phyloP scores from a whole-genome alignment of 2,113 vertebrate species.

The Thalassoma bifasciatum region DNA sequence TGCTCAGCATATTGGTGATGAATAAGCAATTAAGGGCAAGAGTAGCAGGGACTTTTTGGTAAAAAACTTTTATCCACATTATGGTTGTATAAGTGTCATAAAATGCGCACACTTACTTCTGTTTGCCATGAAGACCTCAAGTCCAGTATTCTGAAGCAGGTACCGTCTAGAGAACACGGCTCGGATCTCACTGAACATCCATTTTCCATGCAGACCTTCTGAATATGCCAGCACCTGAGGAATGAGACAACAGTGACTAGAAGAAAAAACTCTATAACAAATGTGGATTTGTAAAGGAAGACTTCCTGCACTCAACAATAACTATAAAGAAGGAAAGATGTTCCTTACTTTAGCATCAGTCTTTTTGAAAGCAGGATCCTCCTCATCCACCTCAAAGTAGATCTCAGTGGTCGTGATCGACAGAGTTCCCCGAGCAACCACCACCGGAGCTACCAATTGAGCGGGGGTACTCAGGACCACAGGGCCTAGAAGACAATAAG shows the following conservation, averaged over 20 bases:
- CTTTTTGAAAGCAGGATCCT: slow-evolving; percentile 93
- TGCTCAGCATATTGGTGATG: too few species aligned
- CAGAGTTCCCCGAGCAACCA: slow-evolving; percentile 95
- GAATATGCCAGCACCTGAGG: slow-evolving; percentile 95
- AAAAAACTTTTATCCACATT: too few species aligned
- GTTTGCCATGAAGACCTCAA: slow-evolving; percentile 99
- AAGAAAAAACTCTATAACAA: background rate
- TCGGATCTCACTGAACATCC: slow-evolving; percentile 99
- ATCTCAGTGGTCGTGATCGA: slow-evolving; percentile 99
- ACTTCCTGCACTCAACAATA: background rate
- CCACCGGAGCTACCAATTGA: slow-evolving; percentile 95
- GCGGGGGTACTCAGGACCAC: slow-evolving; percentile 98
- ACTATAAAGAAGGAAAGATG: background rate
- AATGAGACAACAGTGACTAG: background rate
- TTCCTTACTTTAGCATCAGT: slow-evolving; percentile 92
- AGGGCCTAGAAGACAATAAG: slow-evolving; percentile 83
- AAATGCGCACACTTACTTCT: slow-evolving; percentile 87
- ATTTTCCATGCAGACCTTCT: slow-evolving; percentile 97
- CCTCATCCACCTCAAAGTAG: slow-evolving; percentile 99
- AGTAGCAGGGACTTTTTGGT: background rate
- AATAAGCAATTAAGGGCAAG: too few species aligned
- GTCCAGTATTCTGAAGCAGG: slow-evolving; percentile 94
- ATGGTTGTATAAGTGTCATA: background rate
- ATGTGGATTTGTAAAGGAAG: background rate
- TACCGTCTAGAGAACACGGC: slow-evolving; percentile 98